Evolutionary conservation across 1,140 invertebrate genomes (phyloP).

Genomic region (Drosophila seguyi): DNA sequence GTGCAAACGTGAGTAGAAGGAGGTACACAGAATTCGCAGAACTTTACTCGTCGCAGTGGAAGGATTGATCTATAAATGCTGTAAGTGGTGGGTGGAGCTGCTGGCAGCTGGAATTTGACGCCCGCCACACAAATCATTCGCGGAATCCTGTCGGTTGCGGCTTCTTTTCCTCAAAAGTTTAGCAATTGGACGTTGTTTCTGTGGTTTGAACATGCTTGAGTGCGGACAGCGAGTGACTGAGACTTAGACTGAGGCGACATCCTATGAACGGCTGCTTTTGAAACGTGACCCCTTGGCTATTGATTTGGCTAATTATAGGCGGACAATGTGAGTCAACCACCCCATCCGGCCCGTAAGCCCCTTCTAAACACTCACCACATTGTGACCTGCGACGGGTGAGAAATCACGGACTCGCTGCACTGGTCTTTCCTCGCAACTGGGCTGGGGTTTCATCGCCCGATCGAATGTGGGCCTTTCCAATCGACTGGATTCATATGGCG

Average conservation of each 20-base stretch:
- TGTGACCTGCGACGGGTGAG: slow-evolving; percentile 88
- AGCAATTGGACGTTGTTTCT: slow-evolving; percentile 34
- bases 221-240: slow-evolving; percentile 62
- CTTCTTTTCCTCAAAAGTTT: slow-evolving; percentile 34
- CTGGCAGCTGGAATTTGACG: slow-evolving; percentile 69
- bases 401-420: slow-evolving; percentile 86
- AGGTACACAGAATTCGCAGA: neutral
- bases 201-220: slow-evolving; percentile 66
- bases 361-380: slow-evolving; percentile 57
- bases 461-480: slow-evolving; percentile 87
- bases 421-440: slow-evolving; percentile 48
- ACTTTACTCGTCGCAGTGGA: slow-evolving; percentile 69
- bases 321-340: slow-evolving; percentile 34
- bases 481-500: neutral
- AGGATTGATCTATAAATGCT: slow-evolving; percentile 75
- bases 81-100: slow-evolving; percentile 58
- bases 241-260: slow-evolving; percentile 9
- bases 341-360: slow-evolving; percentile 6
- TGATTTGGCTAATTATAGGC: slow-evolving; percentile 69
- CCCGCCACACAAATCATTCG: slow-evolving; percentile 77
- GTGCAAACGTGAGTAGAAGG: neutral
- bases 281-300: slow-evolving; percentile 68
- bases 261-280: slow-evolving; percentile 27
- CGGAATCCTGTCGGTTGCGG: slow-evolving; percentile 21
- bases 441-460: slow-evolving; percentile 87